Conservation (phyloP, 2,797 vertebrate genomes). For the Apogon talboti region DNA sequence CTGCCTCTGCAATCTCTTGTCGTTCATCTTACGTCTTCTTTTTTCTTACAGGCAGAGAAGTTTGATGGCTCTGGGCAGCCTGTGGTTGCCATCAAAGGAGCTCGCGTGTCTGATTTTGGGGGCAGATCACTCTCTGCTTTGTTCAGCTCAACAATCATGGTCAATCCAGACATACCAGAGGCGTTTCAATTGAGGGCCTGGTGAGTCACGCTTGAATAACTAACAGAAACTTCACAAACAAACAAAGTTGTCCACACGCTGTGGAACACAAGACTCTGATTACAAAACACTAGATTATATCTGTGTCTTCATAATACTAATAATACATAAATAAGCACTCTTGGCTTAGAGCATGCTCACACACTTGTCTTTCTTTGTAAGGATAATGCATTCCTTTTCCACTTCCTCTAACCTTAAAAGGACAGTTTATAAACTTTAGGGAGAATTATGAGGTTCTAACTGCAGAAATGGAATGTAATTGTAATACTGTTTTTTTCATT, state of each 20-base stretch:
- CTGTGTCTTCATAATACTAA: constrained; percentile 1
- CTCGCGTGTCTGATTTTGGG: constrained; percentile 91
- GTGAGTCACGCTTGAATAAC: constrained; percentile 77
- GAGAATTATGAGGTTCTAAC: no score
- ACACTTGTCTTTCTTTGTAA: not conserved
- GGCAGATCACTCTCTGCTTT: constrained; percentile 90
- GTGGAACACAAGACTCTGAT: not conserved
- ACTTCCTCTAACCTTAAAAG: no score
- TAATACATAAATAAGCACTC: constrained; percentile 2
- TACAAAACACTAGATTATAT: not conserved
- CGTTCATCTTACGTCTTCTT: constrained; percentile 15
- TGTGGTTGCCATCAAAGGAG: constrained; percentile 92
- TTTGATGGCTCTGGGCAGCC: constrained; percentile 90
- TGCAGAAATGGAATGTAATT: no score
- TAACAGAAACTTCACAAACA: constrained; percentile 20
- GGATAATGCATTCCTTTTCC: no score
- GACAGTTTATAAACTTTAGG: no score
- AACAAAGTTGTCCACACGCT: constrained; percentile 6
- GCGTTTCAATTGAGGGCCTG: constrained; percentile 91
- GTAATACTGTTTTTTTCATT: no score
- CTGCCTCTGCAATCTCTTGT: constrained; percentile 11
- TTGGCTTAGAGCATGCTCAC: not conserved
- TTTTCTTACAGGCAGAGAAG: constrained; percentile 86
- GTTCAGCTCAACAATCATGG: constrained; percentile 88
- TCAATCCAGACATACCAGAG: constrained; percentile 93